A percentile compares a stretch with the other conserved stretches of the same genome.
These are phyloP conservation scores for Xestia c-nigrum DNA, from an alignment of 2,888 invertebrate genomes.

Conservation along the genomic window DNA sequence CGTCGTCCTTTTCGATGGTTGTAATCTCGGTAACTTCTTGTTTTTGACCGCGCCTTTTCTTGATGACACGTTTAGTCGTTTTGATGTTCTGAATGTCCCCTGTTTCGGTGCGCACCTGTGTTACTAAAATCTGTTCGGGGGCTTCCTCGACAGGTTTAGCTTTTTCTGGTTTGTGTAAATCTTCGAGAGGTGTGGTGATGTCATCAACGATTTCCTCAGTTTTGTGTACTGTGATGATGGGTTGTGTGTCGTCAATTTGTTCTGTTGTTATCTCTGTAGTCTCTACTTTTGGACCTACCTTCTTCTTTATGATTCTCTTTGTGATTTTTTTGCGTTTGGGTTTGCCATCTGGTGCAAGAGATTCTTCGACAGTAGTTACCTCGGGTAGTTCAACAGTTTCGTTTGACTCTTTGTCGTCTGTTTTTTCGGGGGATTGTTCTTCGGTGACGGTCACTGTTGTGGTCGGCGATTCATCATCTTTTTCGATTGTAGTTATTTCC, in stretches of 20 bases:
- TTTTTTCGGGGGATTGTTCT: not conserved
- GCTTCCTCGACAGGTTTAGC: no score
- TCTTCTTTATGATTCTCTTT: not conserved
- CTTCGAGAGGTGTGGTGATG: not conserved
- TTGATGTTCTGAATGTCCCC: no score
- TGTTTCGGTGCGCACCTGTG: no score
- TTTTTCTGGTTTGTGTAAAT: no score
- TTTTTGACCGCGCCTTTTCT: no score
- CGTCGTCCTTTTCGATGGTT: no score
- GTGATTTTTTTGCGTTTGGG: not conserved
- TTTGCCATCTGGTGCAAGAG: no score
- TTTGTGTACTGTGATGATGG: constrained; percentile 61
- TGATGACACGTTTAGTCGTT: no score
- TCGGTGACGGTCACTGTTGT: constrained; percentile 44
- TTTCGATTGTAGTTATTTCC: constrained; percentile 65
- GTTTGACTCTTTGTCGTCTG: not conserved
- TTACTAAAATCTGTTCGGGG: no score
- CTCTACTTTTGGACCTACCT: not conserved
- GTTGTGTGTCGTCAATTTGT: constrained; percentile 58
- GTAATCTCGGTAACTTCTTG: no score
- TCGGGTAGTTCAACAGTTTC: no score
- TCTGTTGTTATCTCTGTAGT: not conserved
- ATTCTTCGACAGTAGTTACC: no score
- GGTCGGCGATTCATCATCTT: constrained; percentile 50
- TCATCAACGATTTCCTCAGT: constrained; percentile 50